A percentile compares a stretch with the other conserved stretches of the same genome.
phyloP scores from a whole-genome alignment of 1,140 invertebrate genomes.

The Drosophila repletoides region DNA sequence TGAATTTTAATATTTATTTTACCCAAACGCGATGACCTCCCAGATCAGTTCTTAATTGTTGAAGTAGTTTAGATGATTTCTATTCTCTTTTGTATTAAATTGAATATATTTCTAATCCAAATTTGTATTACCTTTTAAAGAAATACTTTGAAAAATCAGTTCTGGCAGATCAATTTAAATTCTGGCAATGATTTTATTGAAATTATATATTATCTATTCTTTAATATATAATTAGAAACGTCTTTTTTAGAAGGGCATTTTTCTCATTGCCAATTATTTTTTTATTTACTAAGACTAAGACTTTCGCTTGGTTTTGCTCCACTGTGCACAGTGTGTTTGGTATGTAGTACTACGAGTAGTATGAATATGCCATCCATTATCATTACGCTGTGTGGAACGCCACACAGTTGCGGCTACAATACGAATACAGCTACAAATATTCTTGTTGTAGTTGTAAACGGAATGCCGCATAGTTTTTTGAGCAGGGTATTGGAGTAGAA shows the following conservation, averaged over 20 bases:
- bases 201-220: too few species aligned
- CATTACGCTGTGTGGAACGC: conserved; percentile 50
- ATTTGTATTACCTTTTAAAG: too few species aligned
- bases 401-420: conserved; percentile 55
- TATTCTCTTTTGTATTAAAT: neutral
- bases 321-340: conserved; percentile 29
- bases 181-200: too few species aligned
- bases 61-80: too few species aligned
- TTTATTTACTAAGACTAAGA: neutral
- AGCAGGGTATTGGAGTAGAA: neutral
- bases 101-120: too few species aligned
- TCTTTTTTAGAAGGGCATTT: too few species aligned
- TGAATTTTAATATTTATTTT: neutral
- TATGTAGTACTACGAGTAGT: conserved; percentile 11
- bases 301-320: neutral
- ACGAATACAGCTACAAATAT: conserved; percentile 2
- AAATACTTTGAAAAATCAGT: too few species aligned
- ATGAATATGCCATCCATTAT: conserved; percentile 53
- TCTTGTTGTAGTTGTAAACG: conserved; percentile 22
- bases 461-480: conserved; percentile 12
- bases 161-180: too few species aligned
- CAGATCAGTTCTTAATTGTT: too few species aligned
- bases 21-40: too few species aligned
- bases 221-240: too few species aligned
- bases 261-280: neutral